phyloP scores from a whole-genome alignment of 2,113 vertebrate genomes.

The Thunnus thynnus region DNA sequence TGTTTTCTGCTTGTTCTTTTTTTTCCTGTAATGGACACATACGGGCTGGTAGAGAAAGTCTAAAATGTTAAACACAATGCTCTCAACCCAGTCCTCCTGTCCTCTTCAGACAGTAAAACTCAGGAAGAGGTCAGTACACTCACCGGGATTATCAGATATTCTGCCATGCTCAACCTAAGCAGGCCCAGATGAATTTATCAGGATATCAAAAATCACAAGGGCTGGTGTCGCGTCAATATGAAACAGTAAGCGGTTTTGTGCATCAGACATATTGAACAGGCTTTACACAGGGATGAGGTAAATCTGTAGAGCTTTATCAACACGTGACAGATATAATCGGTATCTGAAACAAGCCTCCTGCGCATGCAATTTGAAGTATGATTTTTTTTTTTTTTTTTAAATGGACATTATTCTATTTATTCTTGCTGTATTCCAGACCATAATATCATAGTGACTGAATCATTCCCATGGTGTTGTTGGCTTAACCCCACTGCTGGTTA shows the following conservation, averaged over 20 bases:
- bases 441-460: slow-evolving; percentile 6
- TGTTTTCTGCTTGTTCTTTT: background rate
- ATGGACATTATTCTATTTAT: slow-evolving; percentile 33
- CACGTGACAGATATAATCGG: slow-evolving; percentile 59
- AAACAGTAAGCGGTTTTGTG: slow-evolving; percentile 69
- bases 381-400: slow-evolving; percentile 27
- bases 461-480: background rate
- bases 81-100: slow-evolving; percentile 21
- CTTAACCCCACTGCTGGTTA: slow-evolving; percentile 15
- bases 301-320: slow-evolving; percentile 65
- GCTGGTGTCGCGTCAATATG: slow-evolving; percentile 43
- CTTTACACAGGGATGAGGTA: slow-evolving; percentile 64
- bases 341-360: slow-evolving; percentile 43
- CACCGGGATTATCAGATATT: slow-evolving; percentile 54
- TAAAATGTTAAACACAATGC: slow-evolving; percentile 12
- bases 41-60: slow-evolving; percentile 1
- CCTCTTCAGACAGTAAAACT: slow-evolving; percentile 13
- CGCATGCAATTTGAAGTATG: slow-evolving; percentile 35
- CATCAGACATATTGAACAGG: slow-evolving; percentile 68
- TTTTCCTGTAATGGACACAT: slow-evolving; percentile 1
- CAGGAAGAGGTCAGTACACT: slow-evolving; percentile 51
- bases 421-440: slow-evolving; percentile 15
- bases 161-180: slow-evolving; percentile 37
- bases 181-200: slow-evolving; percentile 55
- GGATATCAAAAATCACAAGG: slow-evolving; percentile 49